Conservation (phyloP, 2,797 vertebrate species). For the Mycteria americana region DNA sequence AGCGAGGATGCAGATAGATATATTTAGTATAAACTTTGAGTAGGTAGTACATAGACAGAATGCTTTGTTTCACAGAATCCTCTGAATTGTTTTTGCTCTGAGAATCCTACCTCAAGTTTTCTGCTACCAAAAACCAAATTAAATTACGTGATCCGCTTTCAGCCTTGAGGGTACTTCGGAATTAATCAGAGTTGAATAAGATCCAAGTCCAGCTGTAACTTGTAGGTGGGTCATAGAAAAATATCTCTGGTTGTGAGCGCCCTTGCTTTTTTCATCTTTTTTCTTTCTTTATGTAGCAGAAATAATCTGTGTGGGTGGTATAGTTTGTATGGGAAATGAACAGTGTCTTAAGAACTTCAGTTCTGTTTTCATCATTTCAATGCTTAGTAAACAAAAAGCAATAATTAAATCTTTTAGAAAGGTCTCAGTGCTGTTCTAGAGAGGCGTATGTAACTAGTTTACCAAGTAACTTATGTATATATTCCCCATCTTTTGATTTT, state of each 20-base stretch:
- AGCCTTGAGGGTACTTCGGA: neutral
- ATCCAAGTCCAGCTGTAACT: neutral
- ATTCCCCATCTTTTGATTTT: neutral
- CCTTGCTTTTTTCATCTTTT: neutral
- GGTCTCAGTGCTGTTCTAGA: neutral
- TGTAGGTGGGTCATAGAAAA: neutral
- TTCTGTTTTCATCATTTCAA: neutral
- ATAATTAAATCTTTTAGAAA: neutral
- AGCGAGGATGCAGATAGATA: neutral
- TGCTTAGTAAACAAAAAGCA: neutral
- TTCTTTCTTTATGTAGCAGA: neutral
- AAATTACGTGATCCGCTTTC: neutral
- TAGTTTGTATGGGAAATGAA: neutral
- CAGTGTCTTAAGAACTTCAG: neutral
- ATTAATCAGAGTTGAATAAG: neutral
- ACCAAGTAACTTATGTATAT: neutral
- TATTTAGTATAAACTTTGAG: neutral
- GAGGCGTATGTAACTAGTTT: neutral
- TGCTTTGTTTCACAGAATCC: neutral
- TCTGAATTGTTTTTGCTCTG: neutral
- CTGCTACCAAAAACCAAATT: constrained; percentile 2
- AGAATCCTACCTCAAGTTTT: neutral
- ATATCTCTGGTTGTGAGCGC: neutral
- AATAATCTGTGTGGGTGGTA: neutral
- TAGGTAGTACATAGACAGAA: neutral